Evolutionary conservation across 2,113 vertebrate species (phyloP).

Genomic region (Chrysemys picta): DNA sequence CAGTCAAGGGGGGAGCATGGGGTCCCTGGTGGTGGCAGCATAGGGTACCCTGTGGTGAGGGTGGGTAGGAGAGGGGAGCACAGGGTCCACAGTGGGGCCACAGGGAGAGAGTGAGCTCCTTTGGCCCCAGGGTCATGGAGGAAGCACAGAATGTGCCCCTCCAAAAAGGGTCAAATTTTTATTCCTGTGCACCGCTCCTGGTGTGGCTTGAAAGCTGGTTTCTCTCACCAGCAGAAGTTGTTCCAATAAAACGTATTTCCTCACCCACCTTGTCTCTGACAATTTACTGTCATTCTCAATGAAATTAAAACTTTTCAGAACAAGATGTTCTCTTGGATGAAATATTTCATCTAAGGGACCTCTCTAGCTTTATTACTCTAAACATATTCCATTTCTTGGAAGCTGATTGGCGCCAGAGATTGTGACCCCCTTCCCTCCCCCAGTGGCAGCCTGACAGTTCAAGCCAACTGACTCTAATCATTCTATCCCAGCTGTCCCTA

Average conservation of each 20-base stretch:
- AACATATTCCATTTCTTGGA: background rate
- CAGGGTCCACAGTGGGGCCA: too few species aligned
- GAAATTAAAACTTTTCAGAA: background rate
- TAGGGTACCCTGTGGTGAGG: too few species aligned
- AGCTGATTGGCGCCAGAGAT: background rate
- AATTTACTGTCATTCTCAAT: background rate
- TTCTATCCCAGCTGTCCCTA: conserved; percentile 22
- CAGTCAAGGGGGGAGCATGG: too few species aligned
- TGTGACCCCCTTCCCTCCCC: background rate
- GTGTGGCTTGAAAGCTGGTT: background rate
- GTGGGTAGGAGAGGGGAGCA: too few species aligned
- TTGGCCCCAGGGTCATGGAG: too few species aligned
- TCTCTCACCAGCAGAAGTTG: background rate
- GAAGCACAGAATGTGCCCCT: too few species aligned
- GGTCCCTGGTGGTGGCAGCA: too few species aligned
- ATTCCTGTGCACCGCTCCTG: too few species aligned
- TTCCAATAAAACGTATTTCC: background rate
- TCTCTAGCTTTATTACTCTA: background rate
- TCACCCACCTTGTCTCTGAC: background rate
- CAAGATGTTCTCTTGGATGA: background rate
- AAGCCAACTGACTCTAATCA: conserved; percentile 25
- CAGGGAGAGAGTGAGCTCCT: too few species aligned
- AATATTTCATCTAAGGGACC: background rate
- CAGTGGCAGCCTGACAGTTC: background rate
- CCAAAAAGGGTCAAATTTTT: too few species aligned